A percentile compares a stretch with the other conserved stretches of the same genome.
These are phyloP conservation scores for Albula goreensis DNA, from an alignment of 2,113 vertebrate species.

Conservation along the genomic window DNA sequence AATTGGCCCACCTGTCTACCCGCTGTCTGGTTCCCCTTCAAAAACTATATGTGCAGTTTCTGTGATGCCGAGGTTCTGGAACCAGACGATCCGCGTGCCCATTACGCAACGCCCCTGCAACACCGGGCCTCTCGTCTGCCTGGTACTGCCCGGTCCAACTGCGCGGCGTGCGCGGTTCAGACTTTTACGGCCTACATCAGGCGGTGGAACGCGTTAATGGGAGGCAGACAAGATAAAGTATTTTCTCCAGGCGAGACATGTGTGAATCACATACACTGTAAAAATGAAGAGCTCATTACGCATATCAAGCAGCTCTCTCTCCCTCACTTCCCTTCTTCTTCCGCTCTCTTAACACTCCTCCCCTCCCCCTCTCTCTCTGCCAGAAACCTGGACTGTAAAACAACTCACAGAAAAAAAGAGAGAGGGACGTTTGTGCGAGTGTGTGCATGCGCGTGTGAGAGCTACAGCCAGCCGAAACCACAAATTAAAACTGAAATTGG, in stretches of 20 bases:
- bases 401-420: slow-evolving; percentile 41
- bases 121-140: neutral
- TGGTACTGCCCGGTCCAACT: neutral
- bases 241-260: neutral
- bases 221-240: neutral
- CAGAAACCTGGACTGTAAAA: neutral
- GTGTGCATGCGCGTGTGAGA: slow-evolving; percentile 7
- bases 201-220: neutral
- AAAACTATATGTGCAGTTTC: neutral
- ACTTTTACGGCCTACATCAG: neutral
- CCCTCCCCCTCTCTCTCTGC: neutral
- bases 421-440: slow-evolving; percentile 37
- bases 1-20: neutral
- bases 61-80: neutral
- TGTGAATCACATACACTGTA: neutral
- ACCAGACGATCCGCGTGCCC: neutral
- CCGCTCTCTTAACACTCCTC: neutral
- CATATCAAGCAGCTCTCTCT: neutral
- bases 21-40: neutral
- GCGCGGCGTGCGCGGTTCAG: neutral
- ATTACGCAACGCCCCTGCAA: neutral
- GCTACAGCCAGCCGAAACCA: neutral
- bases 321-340: slow-evolving; percentile 3
- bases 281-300: neutral
- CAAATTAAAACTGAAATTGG: slow-evolving; percentile 21